Percentiles rank a stretch among this genome's conserved stretches.
These are phyloP conservation scores for Dendropsophus ebraccatus DNA, from an alignment of 2,113 vertebrate species.

Conservation along the genomic window DNA sequence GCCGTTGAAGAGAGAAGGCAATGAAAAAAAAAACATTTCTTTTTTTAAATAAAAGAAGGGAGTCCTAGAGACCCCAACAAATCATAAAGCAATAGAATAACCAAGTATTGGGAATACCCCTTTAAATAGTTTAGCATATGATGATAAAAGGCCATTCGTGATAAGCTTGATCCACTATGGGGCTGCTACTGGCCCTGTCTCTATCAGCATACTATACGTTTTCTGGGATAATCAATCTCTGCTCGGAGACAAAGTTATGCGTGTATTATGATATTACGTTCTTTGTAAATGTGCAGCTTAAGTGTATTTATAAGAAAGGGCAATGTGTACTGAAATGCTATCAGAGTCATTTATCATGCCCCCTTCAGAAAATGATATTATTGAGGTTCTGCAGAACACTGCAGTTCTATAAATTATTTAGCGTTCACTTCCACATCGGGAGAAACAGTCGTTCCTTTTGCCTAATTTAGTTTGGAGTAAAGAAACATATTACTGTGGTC, in stretches of 20 bases:
- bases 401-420: slow-evolving; percentile 49
- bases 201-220: neutral
- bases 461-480: slow-evolving; percentile 33
- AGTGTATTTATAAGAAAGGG: slow-evolving; percentile 9
- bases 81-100: no score
- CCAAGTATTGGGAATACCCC: no score
- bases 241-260: neutral
- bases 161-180: neutral
- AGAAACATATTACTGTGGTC: slow-evolving; percentile 30
- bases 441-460: neutral
- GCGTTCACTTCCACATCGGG: neutral
- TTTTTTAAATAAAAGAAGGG: no score
- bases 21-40: no score
- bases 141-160: neutral
- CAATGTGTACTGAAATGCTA: neutral
- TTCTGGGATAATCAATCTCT: neutral
- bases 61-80: no score
- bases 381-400: slow-evolving; percentile 40
- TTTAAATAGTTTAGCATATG: no score
- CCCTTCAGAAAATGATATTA: slow-evolving; percentile 37
- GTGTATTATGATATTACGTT: slow-evolving; percentile 25
- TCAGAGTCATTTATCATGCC: slow-evolving; percentile 31
- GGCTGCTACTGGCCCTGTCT: neutral
- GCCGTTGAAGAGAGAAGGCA: no score
- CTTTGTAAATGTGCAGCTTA: slow-evolving; percentile 15